Evolutionary conservation across 1,140 invertebrate species (phyloP).

Genomic region (Trachymyrmex cornetzi): DNA sequence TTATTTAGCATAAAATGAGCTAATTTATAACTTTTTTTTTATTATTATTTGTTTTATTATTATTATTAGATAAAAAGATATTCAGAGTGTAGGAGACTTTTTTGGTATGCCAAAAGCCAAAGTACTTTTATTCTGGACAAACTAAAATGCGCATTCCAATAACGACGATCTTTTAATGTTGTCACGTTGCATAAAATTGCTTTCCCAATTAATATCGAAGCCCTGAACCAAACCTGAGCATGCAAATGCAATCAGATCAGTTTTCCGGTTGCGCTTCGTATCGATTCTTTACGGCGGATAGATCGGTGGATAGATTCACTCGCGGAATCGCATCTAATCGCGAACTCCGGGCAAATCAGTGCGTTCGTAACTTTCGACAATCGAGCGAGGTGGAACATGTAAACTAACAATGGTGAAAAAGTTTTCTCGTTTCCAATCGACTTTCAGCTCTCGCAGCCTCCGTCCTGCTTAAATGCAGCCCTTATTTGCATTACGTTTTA

Average conservation of each 20-base stretch:
- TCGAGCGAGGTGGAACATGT: conserved; percentile 62
- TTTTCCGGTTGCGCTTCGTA: conserved; percentile 40
- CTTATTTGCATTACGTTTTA: conserved; percentile 68
- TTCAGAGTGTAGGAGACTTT: not conserved
- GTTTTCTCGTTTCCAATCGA: conserved; percentile 74
- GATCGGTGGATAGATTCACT: conserved; percentile 53
- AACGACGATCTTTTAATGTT: conserved; percentile 3
- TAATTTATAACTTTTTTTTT: too few species aligned
- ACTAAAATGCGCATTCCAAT: conserved; percentile 6
- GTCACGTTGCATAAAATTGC: conserved; percentile 48
- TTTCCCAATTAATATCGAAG: conserved; percentile 45
- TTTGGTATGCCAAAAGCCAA: not conserved
- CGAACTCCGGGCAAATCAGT: conserved; percentile 64
- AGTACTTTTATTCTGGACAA: conserved; percentile 4
- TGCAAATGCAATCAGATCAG: conserved; percentile 38
- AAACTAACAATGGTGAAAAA: conserved; percentile 66
- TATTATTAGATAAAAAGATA: not conserved
- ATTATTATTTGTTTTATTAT: too few species aligned
- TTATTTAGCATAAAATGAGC: too few species aligned
- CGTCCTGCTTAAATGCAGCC: conserved; percentile 58
- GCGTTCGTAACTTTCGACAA: conserved; percentile 74
- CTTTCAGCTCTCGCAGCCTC: conserved; percentile 24
- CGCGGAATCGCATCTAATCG: conserved; percentile 66
- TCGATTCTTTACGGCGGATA: conserved; percentile 40
- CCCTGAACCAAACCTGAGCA: not conserved